phyloP scores from a whole-genome alignment of 92 coral and sea anemone genomes.

The Zoanthus sansibaricus region DNA sequence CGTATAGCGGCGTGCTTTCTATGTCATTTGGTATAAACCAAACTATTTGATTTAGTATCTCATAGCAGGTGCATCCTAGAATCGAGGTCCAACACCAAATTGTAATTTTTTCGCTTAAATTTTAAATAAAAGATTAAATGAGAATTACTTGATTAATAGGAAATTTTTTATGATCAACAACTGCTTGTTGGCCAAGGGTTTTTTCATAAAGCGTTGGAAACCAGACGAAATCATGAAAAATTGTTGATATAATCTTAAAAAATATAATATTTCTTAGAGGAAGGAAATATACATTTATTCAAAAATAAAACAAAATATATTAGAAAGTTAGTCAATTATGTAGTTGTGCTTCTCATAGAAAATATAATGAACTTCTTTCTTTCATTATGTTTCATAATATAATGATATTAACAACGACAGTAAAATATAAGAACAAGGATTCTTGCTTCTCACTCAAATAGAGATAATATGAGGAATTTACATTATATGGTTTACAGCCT shows the following conservation, averaged over 20 bases:
- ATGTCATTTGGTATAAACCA: neutral
- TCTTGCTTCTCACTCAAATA: no score
- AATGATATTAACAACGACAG: no score
- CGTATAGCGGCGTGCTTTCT: slow-evolving; percentile 42
- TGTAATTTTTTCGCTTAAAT: neutral
- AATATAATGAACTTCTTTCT: no score
- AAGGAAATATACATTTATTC: slow-evolving; percentile 1
- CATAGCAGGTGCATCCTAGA: slow-evolving; percentile 36
- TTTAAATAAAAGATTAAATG: neutral
- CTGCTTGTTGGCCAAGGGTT: no score
- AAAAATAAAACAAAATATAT: neutral
- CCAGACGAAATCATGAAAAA: neutral
- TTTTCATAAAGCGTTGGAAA: neutral
- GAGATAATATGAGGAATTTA: no score
- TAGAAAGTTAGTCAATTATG: no score
- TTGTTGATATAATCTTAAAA: neutral
- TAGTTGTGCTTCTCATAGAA: no score
- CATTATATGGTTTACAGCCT: no score
- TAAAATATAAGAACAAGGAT: no score
- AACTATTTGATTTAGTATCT: slow-evolving; percentile 9
- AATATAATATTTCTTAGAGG: neutral
- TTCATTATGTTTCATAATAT: no score
- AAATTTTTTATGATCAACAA: neutral
- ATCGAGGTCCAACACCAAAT: slow-evolving; percentile 3
- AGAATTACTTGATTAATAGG: neutral